Evolutionary conservation across 2,797 vertebrate species (phyloP), one percentile per base, ranked within the genome.

Genomic region (Ispidina lecontei): DNA sequence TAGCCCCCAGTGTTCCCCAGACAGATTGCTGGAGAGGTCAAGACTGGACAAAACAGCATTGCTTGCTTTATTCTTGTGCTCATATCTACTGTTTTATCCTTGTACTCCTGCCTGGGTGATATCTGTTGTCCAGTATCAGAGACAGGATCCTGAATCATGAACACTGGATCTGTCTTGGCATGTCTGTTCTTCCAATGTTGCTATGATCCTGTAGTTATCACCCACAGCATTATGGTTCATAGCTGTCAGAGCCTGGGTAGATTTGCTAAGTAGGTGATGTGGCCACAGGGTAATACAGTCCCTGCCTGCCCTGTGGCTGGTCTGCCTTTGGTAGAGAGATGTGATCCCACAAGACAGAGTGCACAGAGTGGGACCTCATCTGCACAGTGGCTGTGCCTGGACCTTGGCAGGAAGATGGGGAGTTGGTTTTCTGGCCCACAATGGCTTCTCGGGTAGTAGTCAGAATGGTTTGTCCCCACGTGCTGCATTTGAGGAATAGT

Each of bases 251-350:
- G 18, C 20, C 13, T 23, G 35, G 39, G 4, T 7, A 20, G 18
- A n/a, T 63, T 28, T 65, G 35, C 41, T 25, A 4, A 17, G 17
- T 9, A 23, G 20, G 33, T 28, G 7, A 41, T 23, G 7, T 26
- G 39, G 16, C 28, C 7, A 2, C 20, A 59, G 44, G 26, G 14
- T 64, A 21, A 37, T 2, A 9, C 10, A 65, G 8, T 10, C 22
- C 9, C 4, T 2, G 2, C 21, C 28, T 20, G 35, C 16, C 41
- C 39, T 29, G 15, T 0, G 1, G 16, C 17, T 41, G 49, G 7
- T 33, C 28, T 77, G 20, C 23, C 4, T 4, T 28, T 17, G 35
- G 20, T 58, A 63, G n/a, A 63, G 5, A 49, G 9, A 3, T 7
- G 35, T 15, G 17, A n/a, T 33, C 39, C 44, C 6, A 3, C 47